Evolutionary conservation across 2,113 vertebrate genomes (phyloP).

Genomic region (Zosterops japonicus): DNA sequence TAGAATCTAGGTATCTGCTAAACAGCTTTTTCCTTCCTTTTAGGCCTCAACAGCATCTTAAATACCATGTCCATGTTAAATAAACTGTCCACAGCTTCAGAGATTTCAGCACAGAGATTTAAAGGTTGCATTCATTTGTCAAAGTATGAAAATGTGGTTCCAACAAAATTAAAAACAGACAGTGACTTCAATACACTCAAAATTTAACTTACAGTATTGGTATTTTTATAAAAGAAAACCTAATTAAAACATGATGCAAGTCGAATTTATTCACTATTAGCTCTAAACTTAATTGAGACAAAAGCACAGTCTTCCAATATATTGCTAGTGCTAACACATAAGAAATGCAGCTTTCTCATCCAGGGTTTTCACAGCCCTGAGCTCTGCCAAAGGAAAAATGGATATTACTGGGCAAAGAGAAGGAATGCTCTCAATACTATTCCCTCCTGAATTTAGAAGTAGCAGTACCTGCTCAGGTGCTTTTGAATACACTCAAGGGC

Average conservation of each 20-base stretch:
- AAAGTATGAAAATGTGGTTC: background rate
- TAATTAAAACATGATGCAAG: background rate
- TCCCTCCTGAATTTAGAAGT: background rate
- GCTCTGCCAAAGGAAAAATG: background rate
- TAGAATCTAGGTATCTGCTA: background rate
- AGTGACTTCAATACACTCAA: background rate
- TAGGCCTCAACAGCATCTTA: background rate
- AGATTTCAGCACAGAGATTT: background rate
- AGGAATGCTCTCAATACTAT: background rate
- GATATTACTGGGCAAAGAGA: background rate
- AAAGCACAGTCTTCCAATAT: background rate
- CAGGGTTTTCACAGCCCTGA: background rate
- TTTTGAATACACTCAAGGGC: background rate
- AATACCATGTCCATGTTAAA: background rate
- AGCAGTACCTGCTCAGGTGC: background rate
- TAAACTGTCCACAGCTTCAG: background rate
- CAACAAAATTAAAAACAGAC: background rate
- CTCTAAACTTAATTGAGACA: background rate
- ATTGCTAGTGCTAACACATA: background rate
- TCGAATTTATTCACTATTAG: background rate
- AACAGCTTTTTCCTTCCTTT: background rate
- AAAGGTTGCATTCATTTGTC: background rate
- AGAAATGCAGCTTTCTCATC: background rate
- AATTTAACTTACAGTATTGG: background rate
- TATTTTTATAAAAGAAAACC: conserved; percentile 4